A percentile compares a stretch with the other conserved stretches of the same genome.
Evolutionary conservation across 2,888 invertebrate species (phyloP).

Genomic region (Drosophila cracens): DNA sequence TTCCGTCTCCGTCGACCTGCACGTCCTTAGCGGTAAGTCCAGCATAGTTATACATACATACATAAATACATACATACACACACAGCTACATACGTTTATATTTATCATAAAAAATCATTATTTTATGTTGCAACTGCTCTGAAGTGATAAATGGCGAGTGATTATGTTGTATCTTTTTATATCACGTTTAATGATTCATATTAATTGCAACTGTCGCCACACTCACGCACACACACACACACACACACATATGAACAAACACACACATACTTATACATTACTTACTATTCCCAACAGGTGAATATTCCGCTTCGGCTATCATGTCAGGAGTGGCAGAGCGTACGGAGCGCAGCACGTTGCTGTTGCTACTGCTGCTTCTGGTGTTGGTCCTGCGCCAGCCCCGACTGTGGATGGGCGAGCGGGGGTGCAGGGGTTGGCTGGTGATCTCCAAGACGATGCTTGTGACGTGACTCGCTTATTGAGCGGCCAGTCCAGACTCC

Average conservation of each 20-base stretch:
- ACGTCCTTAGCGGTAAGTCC: conserved; percentile 93
- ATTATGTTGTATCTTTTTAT: conserved; percentile 46
- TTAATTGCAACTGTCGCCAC: conserved; percentile 74
- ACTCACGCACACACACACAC: conserved; percentile 7
- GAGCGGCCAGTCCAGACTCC: conserved; percentile 66
- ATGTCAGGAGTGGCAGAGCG: conserved; percentile 79
- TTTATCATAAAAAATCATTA: background rate
- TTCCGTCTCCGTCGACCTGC: conserved; percentile 94
- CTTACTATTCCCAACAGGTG: conserved; percentile 76
- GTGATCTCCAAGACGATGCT: conserved; percentile 79
- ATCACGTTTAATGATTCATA: conserved; percentile 74
- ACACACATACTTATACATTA: conserved; percentile 6
- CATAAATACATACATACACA: background rate
- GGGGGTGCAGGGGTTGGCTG: conserved; percentile 27
- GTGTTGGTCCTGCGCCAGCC: conserved; percentile 5
- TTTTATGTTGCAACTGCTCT: conserved; percentile 6
- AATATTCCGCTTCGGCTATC: conserved; percentile 85
- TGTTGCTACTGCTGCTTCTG: conserved; percentile 42
- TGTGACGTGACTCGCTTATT: conserved; percentile 74
- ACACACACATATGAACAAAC: background rate
- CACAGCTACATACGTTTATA: background rate
- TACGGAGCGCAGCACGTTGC: conserved; percentile 54
- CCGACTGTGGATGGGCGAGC: conserved; percentile 2
- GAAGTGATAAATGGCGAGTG: conserved; percentile 38
- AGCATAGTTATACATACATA: background rate